Conservation (phyloP, 2,797 vertebrate genomes). For the Champsocephalus gunnari region DNA sequence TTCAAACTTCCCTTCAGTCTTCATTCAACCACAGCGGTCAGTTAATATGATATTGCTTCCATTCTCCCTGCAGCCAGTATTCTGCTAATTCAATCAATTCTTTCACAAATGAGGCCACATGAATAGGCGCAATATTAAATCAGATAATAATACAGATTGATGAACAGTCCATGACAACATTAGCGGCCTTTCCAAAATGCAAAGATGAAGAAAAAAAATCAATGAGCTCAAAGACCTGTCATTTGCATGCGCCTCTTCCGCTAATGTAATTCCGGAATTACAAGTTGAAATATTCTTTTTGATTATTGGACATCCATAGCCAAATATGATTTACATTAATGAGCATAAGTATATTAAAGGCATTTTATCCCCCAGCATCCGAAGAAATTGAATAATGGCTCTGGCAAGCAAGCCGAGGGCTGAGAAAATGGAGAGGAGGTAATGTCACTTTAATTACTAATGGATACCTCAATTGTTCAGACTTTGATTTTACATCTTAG, state of each 20-base stretch:
- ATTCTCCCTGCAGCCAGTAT: conserved; percentile 63
- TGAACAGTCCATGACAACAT: conserved; percentile 88
- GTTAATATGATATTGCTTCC: conserved; percentile 69
- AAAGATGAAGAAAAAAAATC: conserved; percentile 78
- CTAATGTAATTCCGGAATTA: conserved; percentile 81
- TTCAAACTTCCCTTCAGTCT: conserved; percentile 54
- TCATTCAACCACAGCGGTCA: conserved; percentile 59
- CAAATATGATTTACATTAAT: conserved; percentile 93
- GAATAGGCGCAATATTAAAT: conserved; percentile 86
- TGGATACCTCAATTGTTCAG: conserved; percentile 84
- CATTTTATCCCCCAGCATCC: conserved; percentile 85
- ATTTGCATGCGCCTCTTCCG: conserved; percentile 82
- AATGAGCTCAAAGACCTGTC: conserved; percentile 84
- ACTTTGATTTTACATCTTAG: conserved; percentile 85
- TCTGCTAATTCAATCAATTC: conserved; percentile 83
- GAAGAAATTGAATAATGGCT: conserved; percentile 87
- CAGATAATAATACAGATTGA: conserved; percentile 88
- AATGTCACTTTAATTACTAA: conserved; percentile 89
- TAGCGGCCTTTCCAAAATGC: conserved; percentile 84
- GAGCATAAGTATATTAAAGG: conserved; percentile 89
- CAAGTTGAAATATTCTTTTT: conserved; percentile 88
- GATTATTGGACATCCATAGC: conserved; percentile 92
- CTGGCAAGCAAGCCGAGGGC: conserved; percentile 75
- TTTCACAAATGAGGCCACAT: conserved; percentile 82
- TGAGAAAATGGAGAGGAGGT: conserved; percentile 75